Conservation (phyloP, 64 coral and sea anemone species). For the Montipora sp. region DNA sequence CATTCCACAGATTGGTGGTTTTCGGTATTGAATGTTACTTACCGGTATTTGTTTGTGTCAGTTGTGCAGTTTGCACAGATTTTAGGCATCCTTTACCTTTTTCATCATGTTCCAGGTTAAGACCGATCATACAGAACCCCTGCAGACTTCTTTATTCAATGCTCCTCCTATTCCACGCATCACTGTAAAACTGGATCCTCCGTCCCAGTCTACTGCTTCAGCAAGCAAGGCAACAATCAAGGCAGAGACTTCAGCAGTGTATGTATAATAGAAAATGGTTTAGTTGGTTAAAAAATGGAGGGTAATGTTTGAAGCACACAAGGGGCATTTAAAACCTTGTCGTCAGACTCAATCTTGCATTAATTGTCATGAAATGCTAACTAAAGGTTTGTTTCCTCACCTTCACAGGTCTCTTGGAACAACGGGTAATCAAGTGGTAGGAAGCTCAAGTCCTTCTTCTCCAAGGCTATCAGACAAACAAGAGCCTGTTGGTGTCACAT, state of each 20-base stretch:
- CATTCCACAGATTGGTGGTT: too few relatives aligned
- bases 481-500: neutral
- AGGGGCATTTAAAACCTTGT: too few relatives aligned
- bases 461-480: conserved; percentile 31
- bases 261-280: neutral
- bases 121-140: conserved; percentile 22
- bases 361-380: too few relatives aligned
- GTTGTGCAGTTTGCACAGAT: neutral
- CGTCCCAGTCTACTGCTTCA: neutral
- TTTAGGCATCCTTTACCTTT: neutral
- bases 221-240: conserved; percentile 8
- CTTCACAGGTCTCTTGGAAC: neutral
- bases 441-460: neutral
- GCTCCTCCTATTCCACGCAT: conserved; percentile 58
- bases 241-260: conserved; percentile 14
- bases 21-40: too few relatives aligned
- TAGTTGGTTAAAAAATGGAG: neutral
- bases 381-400: neutral
- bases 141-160: neutral
- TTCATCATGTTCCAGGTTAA: conserved; percentile 2
- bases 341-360: too few relatives aligned
- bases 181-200: conserved; percentile 61
- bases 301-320: neutral
- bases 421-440: neutral
- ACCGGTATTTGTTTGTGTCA: too few relatives aligned